Percentiles rank a stretch among this genome's conserved stretches.
These are phyloP conservation scores for Scalopus aquaticus DNA, from an alignment of 2,113 vertebrate species.

Conservation along the genomic window DNA sequence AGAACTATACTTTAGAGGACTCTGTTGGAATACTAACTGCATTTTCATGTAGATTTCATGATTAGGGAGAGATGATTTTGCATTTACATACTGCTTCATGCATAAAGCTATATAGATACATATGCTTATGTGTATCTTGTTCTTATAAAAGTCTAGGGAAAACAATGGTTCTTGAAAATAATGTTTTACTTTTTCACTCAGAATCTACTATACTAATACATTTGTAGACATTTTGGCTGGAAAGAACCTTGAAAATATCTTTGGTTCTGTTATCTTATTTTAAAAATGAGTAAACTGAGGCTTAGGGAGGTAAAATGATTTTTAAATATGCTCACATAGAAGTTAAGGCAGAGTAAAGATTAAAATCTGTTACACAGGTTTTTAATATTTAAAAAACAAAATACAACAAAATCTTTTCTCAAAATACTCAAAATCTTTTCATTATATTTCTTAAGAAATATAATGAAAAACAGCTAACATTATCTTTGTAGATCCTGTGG, in stretches of 20 bases:
- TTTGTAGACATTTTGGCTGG: not conserved
- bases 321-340: not conserved
- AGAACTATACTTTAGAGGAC: constrained; percentile 2
- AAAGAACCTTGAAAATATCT: not conserved
- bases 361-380: not conserved
- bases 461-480: not conserved
- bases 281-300: not conserved
- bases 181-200: not conserved
- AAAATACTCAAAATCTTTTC: too few relatives aligned
- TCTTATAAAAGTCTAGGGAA: not conserved
- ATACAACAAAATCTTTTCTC: not conserved
- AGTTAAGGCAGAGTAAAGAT: not conserved
- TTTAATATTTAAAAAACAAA: not conserved
- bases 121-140: not conserved
- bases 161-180: not conserved
- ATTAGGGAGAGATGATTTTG: not conserved
- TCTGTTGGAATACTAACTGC: not conserved
- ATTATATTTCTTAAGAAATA: too few relatives aligned
- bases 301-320: not conserved
- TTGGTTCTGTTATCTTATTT: constrained; percentile 26
- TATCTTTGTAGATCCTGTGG: not conserved
- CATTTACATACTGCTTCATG: not conserved
- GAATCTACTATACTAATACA: not conserved
- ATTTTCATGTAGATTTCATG: not conserved
- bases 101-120: not conserved